Evolutionary conservation across 2,797 vertebrate species (phyloP).

Genomic region (Helicolenus hilgendorfi): DNA sequence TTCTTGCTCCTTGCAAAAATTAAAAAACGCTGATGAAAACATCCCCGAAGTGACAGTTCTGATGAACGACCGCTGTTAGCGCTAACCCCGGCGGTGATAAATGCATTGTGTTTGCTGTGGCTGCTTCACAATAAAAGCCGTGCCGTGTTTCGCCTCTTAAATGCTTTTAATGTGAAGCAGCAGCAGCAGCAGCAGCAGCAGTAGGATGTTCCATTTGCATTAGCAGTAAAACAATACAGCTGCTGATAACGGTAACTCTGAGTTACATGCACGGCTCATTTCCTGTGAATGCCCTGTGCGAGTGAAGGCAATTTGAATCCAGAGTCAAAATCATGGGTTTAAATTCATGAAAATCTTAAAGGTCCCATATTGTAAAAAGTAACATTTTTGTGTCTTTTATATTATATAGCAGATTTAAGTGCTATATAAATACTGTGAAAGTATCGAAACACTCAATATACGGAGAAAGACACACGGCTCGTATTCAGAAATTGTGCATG

Average conservation of each 20-base stretch:
- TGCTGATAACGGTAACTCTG: background rate
- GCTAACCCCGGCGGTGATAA: background rate
- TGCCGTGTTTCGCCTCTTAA: background rate
- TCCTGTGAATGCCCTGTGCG: background rate
- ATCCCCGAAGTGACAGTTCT: background rate
- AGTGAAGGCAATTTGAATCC: background rate
- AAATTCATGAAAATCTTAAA: background rate
- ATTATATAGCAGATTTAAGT: too few species aligned
- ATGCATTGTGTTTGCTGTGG: background rate
- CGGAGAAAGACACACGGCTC: too few species aligned
- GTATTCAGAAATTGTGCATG: background rate
- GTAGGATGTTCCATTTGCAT: background rate
- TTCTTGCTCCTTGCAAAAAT: background rate
- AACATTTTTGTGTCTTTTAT: too few species aligned
- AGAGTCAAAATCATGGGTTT: background rate
- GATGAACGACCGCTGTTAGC: background rate
- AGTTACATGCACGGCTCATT: background rate
- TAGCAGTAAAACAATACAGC: background rate
- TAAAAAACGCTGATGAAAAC: background rate
- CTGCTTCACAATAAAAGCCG: constrained; percentile 23
- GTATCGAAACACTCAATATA: too few species aligned
- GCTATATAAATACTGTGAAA: too few species aligned
- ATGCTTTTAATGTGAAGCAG: background rate
- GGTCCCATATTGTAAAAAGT: background rate
- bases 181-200: background rate